Conservation (phyloP, 2,113 vertebrate genomes). For the Polyodon spathula region DNA sequence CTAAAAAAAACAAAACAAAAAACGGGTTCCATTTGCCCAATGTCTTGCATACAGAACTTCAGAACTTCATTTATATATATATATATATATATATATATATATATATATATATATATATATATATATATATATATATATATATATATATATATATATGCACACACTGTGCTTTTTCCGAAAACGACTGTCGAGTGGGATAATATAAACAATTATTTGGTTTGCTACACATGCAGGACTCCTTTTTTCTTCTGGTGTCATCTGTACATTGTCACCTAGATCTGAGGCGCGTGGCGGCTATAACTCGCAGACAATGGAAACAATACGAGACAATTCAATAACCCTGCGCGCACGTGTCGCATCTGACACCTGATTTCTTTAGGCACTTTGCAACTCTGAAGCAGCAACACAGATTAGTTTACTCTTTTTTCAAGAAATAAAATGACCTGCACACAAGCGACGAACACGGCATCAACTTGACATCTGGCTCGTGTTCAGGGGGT, state of each 20-base stretch:
- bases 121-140: too few species aligned
- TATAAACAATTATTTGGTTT: constrained; percentile 9
- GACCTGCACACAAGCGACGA: constrained; percentile 25
- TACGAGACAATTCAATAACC: constrained; percentile 25
- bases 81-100: too few species aligned
- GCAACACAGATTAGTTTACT: constrained; percentile 43
- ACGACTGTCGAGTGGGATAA: background rate
- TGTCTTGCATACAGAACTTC: too few species aligned
- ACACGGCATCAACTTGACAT: constrained; percentile 43
- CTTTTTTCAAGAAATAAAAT: constrained; percentile 7
- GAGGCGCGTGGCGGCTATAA: constrained; percentile 59
- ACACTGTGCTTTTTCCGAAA: too few species aligned
- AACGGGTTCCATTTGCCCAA: too few species aligned
- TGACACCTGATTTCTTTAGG: constrained; percentile 49
- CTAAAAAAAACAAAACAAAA: too few species aligned
- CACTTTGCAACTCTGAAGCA: constrained; percentile 38
- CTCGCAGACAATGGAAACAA: constrained; percentile 43
- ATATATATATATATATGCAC: too few species aligned
- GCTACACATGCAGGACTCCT: constrained; percentile 6
- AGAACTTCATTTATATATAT: too few species aligned
- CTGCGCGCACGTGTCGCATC: constrained; percentile 29
- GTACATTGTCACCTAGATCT: constrained; percentile 51
- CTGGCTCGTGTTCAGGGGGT: constrained; percentile 38
- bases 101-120: too few species aligned
- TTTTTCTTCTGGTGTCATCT: constrained; percentile 41